Conservation (phyloP, 2,113 vertebrate genomes). For the Lagopus leucura region DNA sequence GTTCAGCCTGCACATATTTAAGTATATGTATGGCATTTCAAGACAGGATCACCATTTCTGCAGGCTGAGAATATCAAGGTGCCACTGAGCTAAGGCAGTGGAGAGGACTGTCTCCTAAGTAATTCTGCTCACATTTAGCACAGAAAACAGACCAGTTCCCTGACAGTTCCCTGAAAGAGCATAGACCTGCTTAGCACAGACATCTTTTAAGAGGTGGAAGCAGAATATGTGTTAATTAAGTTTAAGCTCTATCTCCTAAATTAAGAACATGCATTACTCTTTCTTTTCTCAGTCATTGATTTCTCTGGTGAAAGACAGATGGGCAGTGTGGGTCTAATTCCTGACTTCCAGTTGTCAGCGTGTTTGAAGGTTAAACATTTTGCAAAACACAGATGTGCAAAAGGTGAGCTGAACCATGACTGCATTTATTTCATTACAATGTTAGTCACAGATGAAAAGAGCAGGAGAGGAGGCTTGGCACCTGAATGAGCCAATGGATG, state of each 20-base stretch:
- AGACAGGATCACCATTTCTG: neutral
- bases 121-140: neutral
- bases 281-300: accelerated
- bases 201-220: neutral
- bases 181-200: neutral
- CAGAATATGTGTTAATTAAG: neutral
- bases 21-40: neutral
- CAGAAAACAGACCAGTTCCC: neutral
- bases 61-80: neutral
- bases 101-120: neutral
- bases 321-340: accelerated
- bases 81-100: neutral
- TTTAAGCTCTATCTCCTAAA: neutral
- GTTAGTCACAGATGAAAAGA: neutral
- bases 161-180: neutral
- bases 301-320: neutral
- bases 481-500: neutral
- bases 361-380: neutral
- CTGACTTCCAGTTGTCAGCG: accelerated
- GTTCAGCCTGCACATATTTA: neutral
- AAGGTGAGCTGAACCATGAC: neutral
- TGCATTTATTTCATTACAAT: neutral
- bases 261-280: neutral
- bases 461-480: neutral
- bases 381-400: neutral